phyloP scores from a whole-genome alignment of 2,113 vertebrate species.

The Phylloscopus trochiloides region DNA sequence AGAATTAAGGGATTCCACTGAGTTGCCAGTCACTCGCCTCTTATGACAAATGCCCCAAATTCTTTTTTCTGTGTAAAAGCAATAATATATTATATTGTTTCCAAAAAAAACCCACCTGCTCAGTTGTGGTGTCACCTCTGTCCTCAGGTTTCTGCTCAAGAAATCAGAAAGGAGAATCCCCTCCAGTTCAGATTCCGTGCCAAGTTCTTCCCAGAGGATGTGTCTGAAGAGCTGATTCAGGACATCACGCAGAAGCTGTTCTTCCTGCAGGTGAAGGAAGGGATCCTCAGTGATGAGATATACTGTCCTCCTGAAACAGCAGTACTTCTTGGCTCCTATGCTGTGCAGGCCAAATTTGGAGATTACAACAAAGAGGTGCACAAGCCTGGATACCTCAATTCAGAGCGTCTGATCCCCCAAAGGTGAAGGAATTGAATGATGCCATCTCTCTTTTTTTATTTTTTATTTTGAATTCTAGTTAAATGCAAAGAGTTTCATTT shows the following conservation, averaged over 20 bases:
- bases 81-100: not conserved
- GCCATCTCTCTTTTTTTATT: not conserved
- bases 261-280: constrained; percentile 95
- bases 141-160: constrained; percentile 88
- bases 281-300: constrained; percentile 89
- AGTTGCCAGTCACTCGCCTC: not conserved
- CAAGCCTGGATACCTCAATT: constrained; percentile 86
- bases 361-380: constrained; percentile 88
- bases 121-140: not conserved
- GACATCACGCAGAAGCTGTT: constrained; percentile 96
- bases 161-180: constrained; percentile 90
- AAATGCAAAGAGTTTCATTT: not conserved
- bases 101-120: not conserved
- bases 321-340: constrained; percentile 92
- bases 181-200: constrained; percentile 93
- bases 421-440: constrained; percentile 73
- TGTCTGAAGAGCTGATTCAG: constrained; percentile 92
- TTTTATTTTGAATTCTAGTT: not conserved
- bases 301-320: constrained; percentile 97
- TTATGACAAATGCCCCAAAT: not conserved
- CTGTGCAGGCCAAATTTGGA: constrained; percentile 94
- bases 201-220: constrained; percentile 95
- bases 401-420: constrained; percentile 89
- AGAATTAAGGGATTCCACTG: not conserved
- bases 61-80: not conserved